Evolutionary conservation across 2,888 invertebrate species (phyloP).

Genomic region (Pogonocherus hispidulus): DNA sequence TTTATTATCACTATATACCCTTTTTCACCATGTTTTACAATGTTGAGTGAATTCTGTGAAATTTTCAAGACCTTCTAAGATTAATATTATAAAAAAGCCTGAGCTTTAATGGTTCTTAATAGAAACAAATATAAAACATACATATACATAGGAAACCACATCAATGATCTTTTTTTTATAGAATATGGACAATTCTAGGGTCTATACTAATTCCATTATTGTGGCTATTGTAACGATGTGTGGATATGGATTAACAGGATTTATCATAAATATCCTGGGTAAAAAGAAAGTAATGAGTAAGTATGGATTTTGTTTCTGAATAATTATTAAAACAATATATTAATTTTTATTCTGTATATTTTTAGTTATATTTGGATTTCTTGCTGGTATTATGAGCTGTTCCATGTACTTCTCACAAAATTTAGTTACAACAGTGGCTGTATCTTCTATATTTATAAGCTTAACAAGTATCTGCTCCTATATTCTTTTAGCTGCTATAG

Average conservation of each 20-base stretch:
- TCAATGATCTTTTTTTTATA: not conserved
- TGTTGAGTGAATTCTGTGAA: no score
- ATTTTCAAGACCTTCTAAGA: no score
- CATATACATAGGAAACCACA: no score
- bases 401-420: slow-evolving; percentile 73
- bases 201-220: slow-evolving; percentile 21
- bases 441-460: slow-evolving; percentile 72
- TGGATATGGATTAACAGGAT: slow-evolving; percentile 21
- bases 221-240: slow-evolving; percentile 9
- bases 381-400: slow-evolving; percentile 70
- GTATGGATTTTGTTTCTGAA: no score
- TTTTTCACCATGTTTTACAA: no score
- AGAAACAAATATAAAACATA: no score
- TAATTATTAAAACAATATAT: no score
- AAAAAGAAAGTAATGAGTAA: slow-evolving; percentile 23
- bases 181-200: slow-evolving; percentile 6
- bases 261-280: slow-evolving; percentile 15
- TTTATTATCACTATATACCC: no score
- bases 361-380: slow-evolving; percentile 56
- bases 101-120: no score
- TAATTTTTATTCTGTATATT: slow-evolving; percentile 1
- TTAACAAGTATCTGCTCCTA: slow-evolving; percentile 73
- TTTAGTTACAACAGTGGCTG: slow-evolving; percentile 70
- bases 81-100: no score
- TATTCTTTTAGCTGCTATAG: slow-evolving; percentile 74